phyloP scores from a whole-genome alignment of 1,140 invertebrate species.

The Anthonomus grandis region DNA sequence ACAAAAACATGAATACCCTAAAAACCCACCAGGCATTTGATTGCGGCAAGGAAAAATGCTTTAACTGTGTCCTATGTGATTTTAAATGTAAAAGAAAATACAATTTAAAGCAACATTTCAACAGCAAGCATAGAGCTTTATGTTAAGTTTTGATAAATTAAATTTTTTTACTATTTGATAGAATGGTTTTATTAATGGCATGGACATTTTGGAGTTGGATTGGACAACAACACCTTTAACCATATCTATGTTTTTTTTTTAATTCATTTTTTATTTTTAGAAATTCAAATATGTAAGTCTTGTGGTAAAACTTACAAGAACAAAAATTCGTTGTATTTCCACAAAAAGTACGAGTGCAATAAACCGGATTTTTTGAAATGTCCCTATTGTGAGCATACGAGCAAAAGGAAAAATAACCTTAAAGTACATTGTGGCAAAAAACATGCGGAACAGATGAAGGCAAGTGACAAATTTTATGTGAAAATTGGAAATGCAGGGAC shows the following conservation, averaged over 20 bases:
- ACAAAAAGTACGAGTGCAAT: conserved; percentile 64
- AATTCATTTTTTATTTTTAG: no score
- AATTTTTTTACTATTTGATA: no score
- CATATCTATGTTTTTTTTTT: no score
- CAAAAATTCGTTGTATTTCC: conserved; percentile 34
- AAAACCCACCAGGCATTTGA: conserved; percentile 26
- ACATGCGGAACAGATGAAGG: neutral
- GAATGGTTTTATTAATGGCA: no score
- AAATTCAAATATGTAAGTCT: no score
- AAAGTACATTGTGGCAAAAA: conserved; percentile 32
- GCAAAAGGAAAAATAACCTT: conserved; percentile 38
- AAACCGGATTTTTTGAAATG: conserved; percentile 53
- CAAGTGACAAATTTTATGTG: no score
- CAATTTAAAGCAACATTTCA: conserved; percentile 26
- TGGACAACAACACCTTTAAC: no score
- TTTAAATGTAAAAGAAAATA: conserved; percentile 24
- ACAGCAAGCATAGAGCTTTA: neutral
- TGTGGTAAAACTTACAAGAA: conserved; percentile 27
- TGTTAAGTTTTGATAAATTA: no score
- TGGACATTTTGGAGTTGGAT: no score
- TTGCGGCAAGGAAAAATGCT: conserved; percentile 22
- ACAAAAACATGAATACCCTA: conserved; percentile 28
- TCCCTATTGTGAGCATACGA: conserved; percentile 43
- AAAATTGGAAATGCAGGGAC: no score
- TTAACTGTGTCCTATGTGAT: conserved; percentile 23